phyloP scores from a whole-genome alignment of 1,140 invertebrate genomes.

The Cydia fagiglandana region DNA sequence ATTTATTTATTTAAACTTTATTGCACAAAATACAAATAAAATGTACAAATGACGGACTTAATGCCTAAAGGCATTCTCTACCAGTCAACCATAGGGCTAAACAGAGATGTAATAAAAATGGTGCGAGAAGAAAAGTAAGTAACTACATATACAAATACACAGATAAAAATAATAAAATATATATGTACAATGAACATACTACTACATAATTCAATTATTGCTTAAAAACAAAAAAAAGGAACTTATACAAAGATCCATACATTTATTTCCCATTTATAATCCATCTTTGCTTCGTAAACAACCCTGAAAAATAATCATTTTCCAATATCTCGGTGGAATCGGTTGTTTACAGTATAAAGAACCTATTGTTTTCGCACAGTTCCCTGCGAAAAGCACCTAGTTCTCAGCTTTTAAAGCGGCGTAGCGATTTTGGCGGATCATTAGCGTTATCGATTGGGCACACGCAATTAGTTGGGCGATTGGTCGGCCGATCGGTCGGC shows the following conservation, averaged over 20 bases:
- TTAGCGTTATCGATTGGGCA: conserved; percentile 61
- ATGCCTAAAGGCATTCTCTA: too few relatives aligned
- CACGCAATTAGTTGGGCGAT: conserved; percentile 65
- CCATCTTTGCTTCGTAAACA: neutral
- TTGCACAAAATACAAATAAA: too few relatives aligned
- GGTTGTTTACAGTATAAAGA: conserved; percentile 8
- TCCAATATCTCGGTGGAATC: conserved; percentile 11
- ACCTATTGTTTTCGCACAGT: conserved; percentile 17
- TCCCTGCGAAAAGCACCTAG: neutral
- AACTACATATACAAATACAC: too few relatives aligned
- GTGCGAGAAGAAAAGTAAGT: too few relatives aligned
- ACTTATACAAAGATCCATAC: neutral
- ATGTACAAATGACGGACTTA: too few relatives aligned
- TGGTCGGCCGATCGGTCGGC: conserved; percentile 34
- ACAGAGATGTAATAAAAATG: too few relatives aligned
- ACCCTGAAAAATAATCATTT: conserved; percentile 14
- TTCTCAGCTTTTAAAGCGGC: conserved; percentile 1
- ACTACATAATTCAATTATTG: too few relatives aligned
- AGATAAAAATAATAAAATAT: too few relatives aligned
- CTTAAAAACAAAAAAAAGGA: too few relatives aligned
- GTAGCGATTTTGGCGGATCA: conserved; percentile 51
- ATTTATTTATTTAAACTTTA: too few relatives aligned
- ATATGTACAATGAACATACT: too few relatives aligned
- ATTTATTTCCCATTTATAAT: neutral
- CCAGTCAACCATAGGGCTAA: too few relatives aligned